Evolutionary conservation across 2,888 invertebrate genomes (phyloP).

Genomic region (Zeuzera pyrina): DNA sequence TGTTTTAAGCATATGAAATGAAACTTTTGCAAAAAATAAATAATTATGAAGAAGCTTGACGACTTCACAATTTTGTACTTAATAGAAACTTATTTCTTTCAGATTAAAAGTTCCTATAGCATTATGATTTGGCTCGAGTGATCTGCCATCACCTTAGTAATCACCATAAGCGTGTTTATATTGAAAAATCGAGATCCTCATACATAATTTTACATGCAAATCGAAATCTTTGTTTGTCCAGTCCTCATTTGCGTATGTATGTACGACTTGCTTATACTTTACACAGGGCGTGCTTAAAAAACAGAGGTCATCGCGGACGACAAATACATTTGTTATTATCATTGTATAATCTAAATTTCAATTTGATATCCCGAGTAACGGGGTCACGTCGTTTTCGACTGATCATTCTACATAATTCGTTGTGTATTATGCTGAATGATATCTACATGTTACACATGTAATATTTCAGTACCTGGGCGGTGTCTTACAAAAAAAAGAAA

Average conservation of each 20-base stretch:
- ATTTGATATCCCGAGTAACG: conserved; percentile 56
- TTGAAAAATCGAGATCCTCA: conserved; percentile 50
- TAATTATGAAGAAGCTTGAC: too few relatives aligned
- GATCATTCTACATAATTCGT: conserved; percentile 47
- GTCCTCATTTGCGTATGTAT: conserved; percentile 59
- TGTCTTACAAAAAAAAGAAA: too few relatives aligned
- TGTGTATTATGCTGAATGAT: too few relatives aligned
- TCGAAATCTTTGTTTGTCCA: conserved; percentile 56
- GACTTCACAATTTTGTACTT: too few relatives aligned
- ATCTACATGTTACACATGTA: too few relatives aligned
- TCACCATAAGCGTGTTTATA: conserved; percentile 32
- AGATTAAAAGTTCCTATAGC: too few relatives aligned
- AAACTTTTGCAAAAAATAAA: too few relatives aligned
- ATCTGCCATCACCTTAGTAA: neutral
- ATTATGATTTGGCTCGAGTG: neutral
- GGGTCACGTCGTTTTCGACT: conserved; percentile 59
- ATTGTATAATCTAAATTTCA: conserved; percentile 63
- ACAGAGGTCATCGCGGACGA: conserved; percentile 56
- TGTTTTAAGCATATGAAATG: too few relatives aligned
- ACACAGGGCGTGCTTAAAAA: conserved; percentile 36
- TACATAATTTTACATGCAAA: conserved; percentile 59
- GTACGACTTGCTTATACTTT: conserved; percentile 41
- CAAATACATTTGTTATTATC: conserved; percentile 58
- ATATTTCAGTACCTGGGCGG: too few relatives aligned
- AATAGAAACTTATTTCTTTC: too few relatives aligned